Conservation (phyloP, 2,113 vertebrate species). For the Toxotes jaculatrix region DNA sequence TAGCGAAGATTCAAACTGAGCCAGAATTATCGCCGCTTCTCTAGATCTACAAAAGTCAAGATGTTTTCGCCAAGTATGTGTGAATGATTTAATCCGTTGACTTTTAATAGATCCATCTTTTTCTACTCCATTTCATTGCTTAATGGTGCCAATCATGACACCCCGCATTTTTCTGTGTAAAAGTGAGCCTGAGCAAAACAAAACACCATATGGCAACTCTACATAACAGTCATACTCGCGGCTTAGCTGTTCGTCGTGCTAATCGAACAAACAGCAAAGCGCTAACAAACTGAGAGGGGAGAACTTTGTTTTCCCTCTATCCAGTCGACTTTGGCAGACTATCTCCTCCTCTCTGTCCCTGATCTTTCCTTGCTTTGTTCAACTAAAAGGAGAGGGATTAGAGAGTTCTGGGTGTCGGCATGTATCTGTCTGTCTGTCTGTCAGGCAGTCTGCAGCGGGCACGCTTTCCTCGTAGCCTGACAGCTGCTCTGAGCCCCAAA, state of each 20-base stretch:
- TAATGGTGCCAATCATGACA: slow-evolving; percentile 58
- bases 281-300: slow-evolving; percentile 25
- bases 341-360: slow-evolving; percentile 45
- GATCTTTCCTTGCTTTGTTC: slow-evolving; percentile 60
- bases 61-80: neutral
- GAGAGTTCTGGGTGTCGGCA: slow-evolving; percentile 48
- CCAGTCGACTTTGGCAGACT: slow-evolving; percentile 46
- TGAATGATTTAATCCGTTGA: slow-evolving; percentile 40
- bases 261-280: slow-evolving; percentile 17
- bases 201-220: slow-evolving; percentile 66
- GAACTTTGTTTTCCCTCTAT: slow-evolving; percentile 53
- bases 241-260: neutral
- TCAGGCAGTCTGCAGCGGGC: slow-evolving; percentile 33
- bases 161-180: slow-evolving; percentile 25
- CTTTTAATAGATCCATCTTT: slow-evolving; percentile 52
- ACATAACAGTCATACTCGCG: slow-evolving; percentile 14
- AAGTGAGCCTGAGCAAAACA: slow-evolving; percentile 55
- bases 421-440: slow-evolving; percentile 68
- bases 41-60: slow-evolving; percentile 1
- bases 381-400: slow-evolving; percentile 65
- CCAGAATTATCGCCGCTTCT: slow-evolving; percentile 3
- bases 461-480: slow-evolving; percentile 56
- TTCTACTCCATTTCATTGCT: slow-evolving; percentile 54
- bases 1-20: slow-evolving; percentile 25
- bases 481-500: slow-evolving; percentile 74